Evolutionary conservation across 2,797 vertebrate genomes (phyloP), one percentile per base, ranked within the genome.

Genomic region (Mus caroli): DNA sequence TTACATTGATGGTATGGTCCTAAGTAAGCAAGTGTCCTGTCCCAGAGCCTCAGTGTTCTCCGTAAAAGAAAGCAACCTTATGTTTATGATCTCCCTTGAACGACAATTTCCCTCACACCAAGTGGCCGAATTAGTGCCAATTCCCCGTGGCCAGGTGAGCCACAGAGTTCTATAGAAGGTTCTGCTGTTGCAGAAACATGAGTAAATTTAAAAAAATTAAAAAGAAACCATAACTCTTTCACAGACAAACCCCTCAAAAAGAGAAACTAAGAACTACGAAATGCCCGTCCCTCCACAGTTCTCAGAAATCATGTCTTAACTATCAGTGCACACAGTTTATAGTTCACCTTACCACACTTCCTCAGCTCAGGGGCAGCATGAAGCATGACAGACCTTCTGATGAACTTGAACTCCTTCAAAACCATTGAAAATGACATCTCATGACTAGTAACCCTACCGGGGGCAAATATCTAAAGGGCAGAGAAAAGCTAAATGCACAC

Each of bases 91-190:
- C 26, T 56, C 20, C 28, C 17, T 54, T 17, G 67, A 60, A 26
- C 26, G 56, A 94, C 71, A 92, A 52, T 40, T 76, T 85, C 34
- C 67, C 84, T 89, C 31, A 91, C 54, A 67, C 76, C 50, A 62
- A 88, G 28, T 26, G 34, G 50, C 28, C 40, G 58, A 52, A 79
- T 73, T 31, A 20, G 24, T 24, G 12, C 6, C 77, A 60, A 78
- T 9, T 89, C 40, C 22, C 22, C 37, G 43, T 37, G 58, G 34
- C 17, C 40, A 71, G 71, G n/a, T 8, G 0, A 50, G 34, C 75
- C 20, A 58, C 58, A 62, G 26, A 9, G 22, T 54, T 91, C 40
- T 12, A 3, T 9, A 56, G 1, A 19, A 54, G 69, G 56, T 34
- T 28, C 13, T 43, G 34, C 24, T 20, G 17, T 37, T n/a, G 2